Conservation (phyloP, 2,113 vertebrate species). For the Turnix velox region DNA sequence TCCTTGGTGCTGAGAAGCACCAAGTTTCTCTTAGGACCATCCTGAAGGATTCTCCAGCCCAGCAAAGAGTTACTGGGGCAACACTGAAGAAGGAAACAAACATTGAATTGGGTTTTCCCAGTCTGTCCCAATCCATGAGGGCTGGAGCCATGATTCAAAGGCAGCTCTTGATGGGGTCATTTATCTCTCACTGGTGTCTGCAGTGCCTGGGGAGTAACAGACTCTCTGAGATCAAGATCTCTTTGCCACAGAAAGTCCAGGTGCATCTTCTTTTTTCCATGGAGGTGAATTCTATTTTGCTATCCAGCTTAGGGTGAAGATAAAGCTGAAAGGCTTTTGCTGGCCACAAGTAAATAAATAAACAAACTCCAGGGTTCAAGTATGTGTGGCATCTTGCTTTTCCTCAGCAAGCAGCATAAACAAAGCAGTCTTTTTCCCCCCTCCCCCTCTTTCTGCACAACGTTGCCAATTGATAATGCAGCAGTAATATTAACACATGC, state of each 20-base stretch:
- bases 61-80: background rate
- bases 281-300: background rate
- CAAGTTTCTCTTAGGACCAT: background rate
- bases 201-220: background rate
- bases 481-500: conserved; percentile 32
- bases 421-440: background rate
- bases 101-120: background rate
- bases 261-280: background rate
- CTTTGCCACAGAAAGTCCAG: background rate
- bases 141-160: background rate
- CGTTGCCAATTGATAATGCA: background rate
- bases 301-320: background rate
- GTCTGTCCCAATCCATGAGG: background rate
- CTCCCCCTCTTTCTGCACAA: background rate
- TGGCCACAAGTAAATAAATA: background rate
- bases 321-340: background rate
- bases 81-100: background rate
- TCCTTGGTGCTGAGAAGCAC: background rate
- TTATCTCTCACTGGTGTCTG: background rate
- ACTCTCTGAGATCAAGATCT: background rate
- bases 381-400: background rate
- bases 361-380: background rate
- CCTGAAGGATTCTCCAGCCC: background rate
- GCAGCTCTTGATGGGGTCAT: rapidly evolving
- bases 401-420: background rate